Base-by-base conservation (phyloP, 2,888 invertebrate species). In the Xylota segnis region DNA sequence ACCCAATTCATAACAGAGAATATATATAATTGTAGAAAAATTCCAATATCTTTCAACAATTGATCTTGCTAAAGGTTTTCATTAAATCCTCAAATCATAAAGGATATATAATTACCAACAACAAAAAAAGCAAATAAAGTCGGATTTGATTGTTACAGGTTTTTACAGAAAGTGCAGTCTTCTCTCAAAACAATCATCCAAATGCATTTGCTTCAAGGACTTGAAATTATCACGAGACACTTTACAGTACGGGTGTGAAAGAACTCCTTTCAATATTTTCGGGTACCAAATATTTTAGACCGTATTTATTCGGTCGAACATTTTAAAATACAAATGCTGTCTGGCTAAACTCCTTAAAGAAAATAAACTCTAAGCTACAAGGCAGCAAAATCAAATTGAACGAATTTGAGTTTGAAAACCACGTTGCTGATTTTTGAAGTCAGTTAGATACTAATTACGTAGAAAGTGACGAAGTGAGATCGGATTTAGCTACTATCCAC, bases 61-160 rank as follows among this genome's bases (percentile, higher is more conserved):
- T 50, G 50, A 50, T 50, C 50, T 50, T 27, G 50, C 50, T 27
- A 50, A 50, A 12, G 14, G 45, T 16, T 45, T 45, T 16, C 45
- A 45, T 45, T 16, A 45, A 16, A 45, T 45, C 16, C 45, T 9
- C 23, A 10, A 50, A 4, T 50, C 23, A 50, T 50, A 10, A 29
- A 52, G 10, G 23, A 52, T 12, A 29, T 29, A 52, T 29, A 52
- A 52, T 23, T 52, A n/a, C n/a, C 52, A 23, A 23, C 10, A 27
- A 52, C 23, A 52, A 10, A n/a, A n/a, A 6, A 52, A 12, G 52
- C 14, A 40, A 40, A 40, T n/a, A 12, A 40, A 40, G 12, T n/a
- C 40, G 12, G 2, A 4, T n/a, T n/a, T n/a, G 40, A 0, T 2
- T n/a, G 40, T 12, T n/a, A 40, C 12, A 40, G 12, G 12, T 4